Base-by-base conservation (phyloP, 2,888 invertebrate species). In the Perithous albicinctus region DNA sequence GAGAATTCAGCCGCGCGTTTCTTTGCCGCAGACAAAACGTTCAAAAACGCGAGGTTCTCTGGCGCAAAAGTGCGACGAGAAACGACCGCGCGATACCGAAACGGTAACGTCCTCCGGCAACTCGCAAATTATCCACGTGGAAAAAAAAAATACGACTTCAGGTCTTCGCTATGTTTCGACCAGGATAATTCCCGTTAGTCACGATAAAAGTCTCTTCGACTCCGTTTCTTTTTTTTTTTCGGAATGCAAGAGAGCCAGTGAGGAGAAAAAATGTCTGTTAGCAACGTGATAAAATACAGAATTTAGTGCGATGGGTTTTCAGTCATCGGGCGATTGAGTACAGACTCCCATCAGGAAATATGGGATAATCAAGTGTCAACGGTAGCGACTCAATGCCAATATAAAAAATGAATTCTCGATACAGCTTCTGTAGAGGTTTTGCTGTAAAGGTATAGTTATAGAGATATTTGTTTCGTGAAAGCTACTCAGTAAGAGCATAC, bases 101-200 rank as follows among this genome's bases (percentile, higher is more conserved):
- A 81, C 77, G 72, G 76, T 77, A 81, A 81, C 48, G 76, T 72
- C 77, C 80, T 26, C 38, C 51, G 77, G 77, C 80, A 61, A 73
- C 35, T 66, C 48, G 59, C 61, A 73, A 77, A 77, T 81, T 77
- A 69, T 69, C 32, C 41, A 35, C 4, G 18, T n/a, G n/a, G 46
- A 74, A 64, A 74, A 26, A 38, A 18, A 64, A 74, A 26, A 29
- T 10, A 51, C 38, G 26, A 54, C 8, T 10, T 18, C n/a, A n/a
- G 43, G 43, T 18, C 56, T 32, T 46, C 10, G 18, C 54, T 51
- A 67, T 41, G 35, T 61, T 54, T 38, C 35, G n/a, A 10, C 32
- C 38, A 32, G 63, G 6, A 59, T 48, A 43, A 63, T 64, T 80
- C 75, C 80, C 75, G 80, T 80, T 80, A 75, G 54, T 64, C 70